Conservation (phyloP, 2,888 invertebrate genomes). For the Hydraecia micacea region DNA sequence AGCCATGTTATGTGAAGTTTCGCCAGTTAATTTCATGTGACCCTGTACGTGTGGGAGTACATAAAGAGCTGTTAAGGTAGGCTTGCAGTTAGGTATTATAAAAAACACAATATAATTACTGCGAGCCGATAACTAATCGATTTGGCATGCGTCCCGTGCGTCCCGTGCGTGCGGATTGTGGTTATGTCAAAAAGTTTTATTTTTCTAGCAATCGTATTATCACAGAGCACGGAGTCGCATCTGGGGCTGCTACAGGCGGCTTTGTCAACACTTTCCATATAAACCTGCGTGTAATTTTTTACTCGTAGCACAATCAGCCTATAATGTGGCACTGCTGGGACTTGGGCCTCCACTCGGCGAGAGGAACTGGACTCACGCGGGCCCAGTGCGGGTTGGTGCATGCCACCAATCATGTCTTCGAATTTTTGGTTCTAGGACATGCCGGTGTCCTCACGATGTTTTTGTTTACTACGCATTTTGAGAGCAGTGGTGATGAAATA, state of each 20-base stretch:
- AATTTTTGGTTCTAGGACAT: neutral
- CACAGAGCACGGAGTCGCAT: neutral
- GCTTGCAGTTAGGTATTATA: constrained; percentile 10
- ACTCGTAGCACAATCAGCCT: neutral
- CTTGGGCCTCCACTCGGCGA: neutral
- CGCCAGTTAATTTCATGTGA: neutral
- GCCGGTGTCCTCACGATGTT: neutral
- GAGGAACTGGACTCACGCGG: neutral
- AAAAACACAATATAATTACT: constrained; percentile 18
- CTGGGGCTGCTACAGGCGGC: neutral
- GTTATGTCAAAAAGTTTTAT: neutral
- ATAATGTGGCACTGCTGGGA: no score
- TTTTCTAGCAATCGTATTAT: neutral
- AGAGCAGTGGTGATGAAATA: no score
- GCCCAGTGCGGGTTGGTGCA: neutral
- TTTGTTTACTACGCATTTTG: neutral
- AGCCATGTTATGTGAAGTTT: neutral
- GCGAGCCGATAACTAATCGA: constrained; percentile 17
- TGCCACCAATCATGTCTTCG: no score
- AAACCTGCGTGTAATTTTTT: no score
- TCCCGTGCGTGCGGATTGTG: neutral
- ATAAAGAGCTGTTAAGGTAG: constrained; percentile 34
- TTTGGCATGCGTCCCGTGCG: constrained; percentile 30
- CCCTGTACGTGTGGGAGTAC: neutral
- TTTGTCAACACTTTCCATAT: no score